Percentiles rank a stretch among this genome's conserved stretches.
These are phyloP conservation scores for Bombus ignitus DNA, from an alignment of 1,140 invertebrate genomes.

Conservation along the genomic window DNA sequence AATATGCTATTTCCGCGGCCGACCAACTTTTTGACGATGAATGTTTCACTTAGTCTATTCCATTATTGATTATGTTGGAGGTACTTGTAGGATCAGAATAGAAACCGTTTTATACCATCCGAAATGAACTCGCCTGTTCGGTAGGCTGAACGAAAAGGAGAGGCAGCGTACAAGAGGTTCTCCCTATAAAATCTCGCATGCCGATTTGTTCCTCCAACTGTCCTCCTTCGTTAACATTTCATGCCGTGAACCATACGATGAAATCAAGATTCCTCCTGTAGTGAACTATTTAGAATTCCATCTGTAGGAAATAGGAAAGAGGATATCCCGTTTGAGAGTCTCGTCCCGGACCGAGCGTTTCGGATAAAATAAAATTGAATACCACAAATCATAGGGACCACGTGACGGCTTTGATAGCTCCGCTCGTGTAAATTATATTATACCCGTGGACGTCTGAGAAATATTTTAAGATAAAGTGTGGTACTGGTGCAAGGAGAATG, in stretches of 20 bases:
- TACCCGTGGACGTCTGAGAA: background rate
- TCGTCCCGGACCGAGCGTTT: background rate
- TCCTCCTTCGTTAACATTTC: background rate
- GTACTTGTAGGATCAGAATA: slow-evolving; percentile 53
- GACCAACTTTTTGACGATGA: slow-evolving; percentile 52
- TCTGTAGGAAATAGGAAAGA: background rate
- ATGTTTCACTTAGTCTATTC: slow-evolving; percentile 54
- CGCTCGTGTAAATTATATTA: slow-evolving; percentile 33
- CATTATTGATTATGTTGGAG: slow-evolving; percentile 48
- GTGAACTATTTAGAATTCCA: slow-evolving; percentile 35
- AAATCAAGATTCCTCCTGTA: slow-evolving; percentile 28
- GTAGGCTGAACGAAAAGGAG: background rate
- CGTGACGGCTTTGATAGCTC: slow-evolving; percentile 9
- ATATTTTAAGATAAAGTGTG: slow-evolving; percentile 33
- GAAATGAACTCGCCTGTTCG: slow-evolving; percentile 45
- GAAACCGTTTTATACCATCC: slow-evolving; percentile 47
- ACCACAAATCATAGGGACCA: slow-evolving; percentile 18
- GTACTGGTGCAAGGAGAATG: background rate
- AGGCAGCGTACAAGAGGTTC: slow-evolving; percentile 22
- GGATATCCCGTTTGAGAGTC: slow-evolving; percentile 3
- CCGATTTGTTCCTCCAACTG: background rate
- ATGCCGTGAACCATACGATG: no score
- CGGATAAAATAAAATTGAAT: slow-evolving; percentile 27
- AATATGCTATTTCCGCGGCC: background rate
- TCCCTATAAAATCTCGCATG: background rate